Conservation (phyloP, 1,140 invertebrate species). For the Drosophila malerkotliana region DNA sequence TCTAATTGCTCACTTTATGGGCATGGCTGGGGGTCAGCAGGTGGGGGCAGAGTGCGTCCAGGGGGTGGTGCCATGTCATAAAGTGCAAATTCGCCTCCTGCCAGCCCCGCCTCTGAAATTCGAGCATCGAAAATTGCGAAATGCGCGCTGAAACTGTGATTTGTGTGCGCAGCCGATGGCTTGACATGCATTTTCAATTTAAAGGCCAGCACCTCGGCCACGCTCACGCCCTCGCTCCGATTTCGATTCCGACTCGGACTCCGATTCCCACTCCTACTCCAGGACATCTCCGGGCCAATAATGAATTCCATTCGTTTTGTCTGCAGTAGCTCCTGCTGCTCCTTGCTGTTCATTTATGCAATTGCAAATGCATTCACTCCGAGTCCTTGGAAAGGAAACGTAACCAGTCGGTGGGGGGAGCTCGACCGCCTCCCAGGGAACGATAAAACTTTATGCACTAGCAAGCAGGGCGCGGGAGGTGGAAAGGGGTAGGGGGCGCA, state of each 20-base stretch:
- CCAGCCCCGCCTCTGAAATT: slow-evolving; percentile 36
- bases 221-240: slow-evolving; percentile 5
- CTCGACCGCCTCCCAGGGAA: slow-evolving; percentile 20
- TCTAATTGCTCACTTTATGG: slow-evolving; percentile 79
- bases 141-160: slow-evolving; percentile 53
- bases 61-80: slow-evolving; percentile 59
- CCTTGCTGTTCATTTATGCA: slow-evolving; percentile 61
- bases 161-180: slow-evolving; percentile 66
- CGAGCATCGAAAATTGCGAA: slow-evolving; percentile 53
- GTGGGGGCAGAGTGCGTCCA: not conserved
- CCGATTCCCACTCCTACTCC: not conserved
- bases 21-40: not conserved
- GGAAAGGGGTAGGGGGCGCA: not conserved
- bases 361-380: slow-evolving; percentile 64
- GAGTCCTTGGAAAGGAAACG: slow-evolving; percentile 47
- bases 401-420: slow-evolving; percentile 13
- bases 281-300: slow-evolving; percentile 58
- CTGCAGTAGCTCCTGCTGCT: slow-evolving; percentile 31
- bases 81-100: slow-evolving; percentile 55
- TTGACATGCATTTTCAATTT: slow-evolving; percentile 82
- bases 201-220: slow-evolving; percentile 55
- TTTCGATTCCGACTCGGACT: not conserved
- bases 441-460: slow-evolving; percentile 80
- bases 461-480: slow-evolving; percentile 24
- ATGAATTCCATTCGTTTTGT: slow-evolving; percentile 82